These are phyloP conservation scores for Cavia porcellus DNA, from an alignment of 2,113 vertebrate genomes.

Conservation along the genomic window DNA sequence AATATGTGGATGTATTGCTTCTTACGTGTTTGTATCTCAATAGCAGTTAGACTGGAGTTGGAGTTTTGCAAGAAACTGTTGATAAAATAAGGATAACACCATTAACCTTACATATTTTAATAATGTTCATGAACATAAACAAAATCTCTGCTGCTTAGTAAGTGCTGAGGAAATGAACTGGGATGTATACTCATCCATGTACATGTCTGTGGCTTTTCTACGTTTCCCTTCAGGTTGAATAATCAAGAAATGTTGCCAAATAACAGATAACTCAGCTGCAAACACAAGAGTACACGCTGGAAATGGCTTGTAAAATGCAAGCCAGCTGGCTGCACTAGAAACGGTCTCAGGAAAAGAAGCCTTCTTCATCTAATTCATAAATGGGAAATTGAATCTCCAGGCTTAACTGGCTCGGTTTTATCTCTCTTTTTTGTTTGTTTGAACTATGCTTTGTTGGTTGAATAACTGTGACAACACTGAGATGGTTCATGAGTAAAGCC, in stretches of 20 bases:
- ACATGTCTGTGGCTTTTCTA: constrained; percentile 53
- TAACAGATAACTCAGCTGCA: constrained; percentile 26
- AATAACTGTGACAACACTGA: background rate
- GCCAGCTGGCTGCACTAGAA: constrained; percentile 70
- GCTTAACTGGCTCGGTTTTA: constrained; percentile 2
- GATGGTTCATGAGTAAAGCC: background rate
- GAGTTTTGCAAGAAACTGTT: background rate
- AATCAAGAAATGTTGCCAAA: constrained; percentile 68
- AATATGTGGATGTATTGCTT: background rate
- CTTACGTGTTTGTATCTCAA: background rate
- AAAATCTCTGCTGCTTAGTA: constrained; percentile 39
- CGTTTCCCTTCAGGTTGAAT: constrained; percentile 68
- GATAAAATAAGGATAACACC: background rate
- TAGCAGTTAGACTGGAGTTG: background rate
- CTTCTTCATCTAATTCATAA: constrained; percentile 61
- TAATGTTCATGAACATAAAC: background rate
- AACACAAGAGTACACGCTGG: constrained; percentile 54
- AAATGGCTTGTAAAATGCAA: constrained; percentile 62
- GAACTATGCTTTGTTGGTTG: constrained; percentile 16
- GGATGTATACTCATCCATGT: background rate
- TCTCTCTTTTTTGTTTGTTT: constrained; percentile 32
- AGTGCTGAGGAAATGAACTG: constrained; percentile 21
- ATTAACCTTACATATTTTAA: background rate
- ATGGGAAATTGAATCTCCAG: constrained; percentile 43
- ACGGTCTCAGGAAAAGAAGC: constrained; percentile 37